phyloP scores from a whole-genome alignment of 2,888 invertebrate genomes.

The Leptopilina syphax region DNA sequence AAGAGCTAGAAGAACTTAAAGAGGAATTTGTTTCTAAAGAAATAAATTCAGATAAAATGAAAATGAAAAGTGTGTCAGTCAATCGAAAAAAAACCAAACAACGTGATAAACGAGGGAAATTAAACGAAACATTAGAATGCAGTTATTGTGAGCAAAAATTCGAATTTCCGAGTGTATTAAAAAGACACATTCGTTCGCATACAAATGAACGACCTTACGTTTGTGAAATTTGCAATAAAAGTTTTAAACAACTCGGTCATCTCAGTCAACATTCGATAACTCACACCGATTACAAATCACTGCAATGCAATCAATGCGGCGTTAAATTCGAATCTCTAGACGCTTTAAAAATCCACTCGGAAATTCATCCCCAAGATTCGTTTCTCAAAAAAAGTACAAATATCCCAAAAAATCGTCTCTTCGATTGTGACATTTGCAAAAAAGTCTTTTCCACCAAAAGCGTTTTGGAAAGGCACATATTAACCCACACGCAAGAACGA shows the following conservation, averaged over 20 bases:
- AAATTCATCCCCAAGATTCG: conserved; percentile 56
- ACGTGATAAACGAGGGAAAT: not conserved
- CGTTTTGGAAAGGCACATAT: conserved; percentile 78
- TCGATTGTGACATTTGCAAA: conserved; percentile 77
- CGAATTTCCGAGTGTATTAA: conserved; percentile 68
- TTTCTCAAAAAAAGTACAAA: conserved; percentile 41
- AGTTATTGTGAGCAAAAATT: conserved; percentile 67
- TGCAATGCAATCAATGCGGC: conserved; percentile 63
- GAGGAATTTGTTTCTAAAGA: not conserved
- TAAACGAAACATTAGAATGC: conserved; percentile 57
- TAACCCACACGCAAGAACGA: conserved; percentile 77
- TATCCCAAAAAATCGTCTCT: conserved; percentile 62
- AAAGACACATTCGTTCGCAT: conserved; percentile 68
- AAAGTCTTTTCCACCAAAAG: conserved; percentile 78
- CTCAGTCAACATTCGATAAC: conserved; percentile 68
- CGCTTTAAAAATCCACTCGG: conserved; percentile 61
- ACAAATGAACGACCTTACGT: conserved; percentile 69
- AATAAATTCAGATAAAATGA: not conserved
- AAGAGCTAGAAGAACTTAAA: not conserved
- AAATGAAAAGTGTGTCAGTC: too few species aligned
- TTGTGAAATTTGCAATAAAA: conserved; percentile 68
- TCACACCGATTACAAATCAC: conserved; percentile 66
- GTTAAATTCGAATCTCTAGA: conserved; percentile 64
- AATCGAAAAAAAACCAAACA: not conserved
- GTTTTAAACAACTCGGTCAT: conserved; percentile 69